These are phyloP conservation scores for Bufo bufo DNA, from an alignment of 2,113 vertebrate species.

Conservation along the genomic window DNA sequence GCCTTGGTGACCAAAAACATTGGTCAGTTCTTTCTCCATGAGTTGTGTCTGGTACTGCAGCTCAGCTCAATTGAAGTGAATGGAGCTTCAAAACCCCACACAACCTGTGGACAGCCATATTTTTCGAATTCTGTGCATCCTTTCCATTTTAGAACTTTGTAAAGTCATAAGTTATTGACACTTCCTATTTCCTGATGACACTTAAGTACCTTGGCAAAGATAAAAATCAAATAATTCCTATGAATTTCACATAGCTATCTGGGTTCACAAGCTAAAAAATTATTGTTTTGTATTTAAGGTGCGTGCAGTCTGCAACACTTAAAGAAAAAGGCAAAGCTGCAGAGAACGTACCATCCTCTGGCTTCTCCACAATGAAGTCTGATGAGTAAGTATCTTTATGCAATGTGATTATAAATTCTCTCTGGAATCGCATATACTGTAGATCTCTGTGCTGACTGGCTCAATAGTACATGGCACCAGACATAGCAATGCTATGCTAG, in stretches of 20 bases:
- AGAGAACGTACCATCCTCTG: constrained; percentile 27
- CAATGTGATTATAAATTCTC: neutral
- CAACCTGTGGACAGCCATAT: too few relatives aligned
- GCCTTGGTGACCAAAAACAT: too few relatives aligned
- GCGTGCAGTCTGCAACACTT: constrained; percentile 30
- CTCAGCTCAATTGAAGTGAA: too few relatives aligned
- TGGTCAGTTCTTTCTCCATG: too few relatives aligned
- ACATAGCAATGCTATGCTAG: too few relatives aligned
- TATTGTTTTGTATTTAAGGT: constrained; percentile 47
- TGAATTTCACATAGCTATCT: neutral
- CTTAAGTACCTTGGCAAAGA: neutral
- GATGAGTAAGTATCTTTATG: constrained; percentile 51
- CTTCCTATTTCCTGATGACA: neutral
- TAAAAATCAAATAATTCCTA: constrained; percentile 14
- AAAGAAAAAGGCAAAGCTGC: constrained; percentile 54
- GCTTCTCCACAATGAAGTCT: constrained; percentile 48
- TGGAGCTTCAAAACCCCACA: too few relatives aligned
- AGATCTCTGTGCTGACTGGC: neutral
- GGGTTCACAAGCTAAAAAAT: neutral
- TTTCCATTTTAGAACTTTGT: neutral
- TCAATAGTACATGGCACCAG: too few relatives aligned
- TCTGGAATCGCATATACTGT: too few relatives aligned
- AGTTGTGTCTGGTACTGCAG: too few relatives aligned
- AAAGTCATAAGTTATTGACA: neutral
- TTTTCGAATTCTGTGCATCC: too few relatives aligned